Conservation (phyloP, 2,888 invertebrate species). For the Ceraclea dissimilis region DNA sequence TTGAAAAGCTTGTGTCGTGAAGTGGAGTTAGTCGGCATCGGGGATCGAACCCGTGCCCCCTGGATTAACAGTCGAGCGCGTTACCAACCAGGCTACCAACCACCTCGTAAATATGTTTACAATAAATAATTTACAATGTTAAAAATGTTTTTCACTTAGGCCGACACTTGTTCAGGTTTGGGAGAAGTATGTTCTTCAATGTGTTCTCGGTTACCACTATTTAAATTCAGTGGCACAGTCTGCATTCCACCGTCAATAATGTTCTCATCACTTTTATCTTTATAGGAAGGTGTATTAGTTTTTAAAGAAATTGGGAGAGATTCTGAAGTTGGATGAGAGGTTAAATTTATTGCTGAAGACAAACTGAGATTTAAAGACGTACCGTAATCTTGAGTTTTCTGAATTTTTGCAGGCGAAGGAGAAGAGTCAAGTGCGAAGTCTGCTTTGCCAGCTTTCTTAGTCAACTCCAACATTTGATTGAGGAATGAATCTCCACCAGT, state of each 20-base stretch:
- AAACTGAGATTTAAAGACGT: constrained; percentile 44
- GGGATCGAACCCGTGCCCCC: too few species aligned
- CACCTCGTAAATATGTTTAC: too few species aligned
- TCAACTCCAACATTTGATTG: constrained; percentile 48
- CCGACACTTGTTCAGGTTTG: constrained; percentile 13
- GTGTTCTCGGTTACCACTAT: constrained; percentile 7
- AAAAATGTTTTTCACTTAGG: constrained; percentile 2
- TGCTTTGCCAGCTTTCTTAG: constrained; percentile 47
- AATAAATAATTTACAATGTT: too few species aligned
- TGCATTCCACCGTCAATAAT: constrained; percentile 3
- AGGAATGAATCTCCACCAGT: constrained; percentile 38
- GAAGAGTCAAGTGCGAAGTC: constrained; percentile 45
- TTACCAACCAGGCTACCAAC: too few species aligned
- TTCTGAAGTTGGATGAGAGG: constrained; percentile 38
- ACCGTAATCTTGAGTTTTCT: constrained; percentile 49
- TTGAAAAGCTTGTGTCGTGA: too few species aligned
- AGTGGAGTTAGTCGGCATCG: too few species aligned
- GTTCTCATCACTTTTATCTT: constrained; percentile 30
- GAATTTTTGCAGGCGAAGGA: constrained; percentile 52
- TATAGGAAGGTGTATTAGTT: constrained; percentile 37
- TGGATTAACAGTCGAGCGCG: too few species aligned
- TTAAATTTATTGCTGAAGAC: constrained; percentile 35
- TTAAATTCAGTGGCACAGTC: constrained; percentile 19
- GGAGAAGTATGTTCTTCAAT: constrained; percentile 13
- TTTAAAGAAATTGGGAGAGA: constrained; percentile 28